phyloP scores from a whole-genome alignment of 2,113 vertebrate genomes.

The Mormyrus iriodes region DNA sequence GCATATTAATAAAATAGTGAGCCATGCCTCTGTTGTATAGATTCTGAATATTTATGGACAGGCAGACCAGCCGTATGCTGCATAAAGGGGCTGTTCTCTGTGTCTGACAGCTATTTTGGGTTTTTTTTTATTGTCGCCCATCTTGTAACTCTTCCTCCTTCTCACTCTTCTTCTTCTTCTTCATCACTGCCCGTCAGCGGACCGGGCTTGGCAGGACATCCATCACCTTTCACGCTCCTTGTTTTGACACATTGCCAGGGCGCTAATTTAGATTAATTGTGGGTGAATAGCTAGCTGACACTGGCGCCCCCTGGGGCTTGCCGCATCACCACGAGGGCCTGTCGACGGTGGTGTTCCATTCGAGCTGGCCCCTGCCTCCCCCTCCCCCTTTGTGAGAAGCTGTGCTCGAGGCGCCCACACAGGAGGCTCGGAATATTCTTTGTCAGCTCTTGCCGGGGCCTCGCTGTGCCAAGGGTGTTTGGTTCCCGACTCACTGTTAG shows the following conservation, averaged over 20 bases:
- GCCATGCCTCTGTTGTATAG: background rate
- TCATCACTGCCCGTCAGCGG: slow-evolving; percentile 38
- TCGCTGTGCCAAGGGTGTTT: slow-evolving; percentile 33
- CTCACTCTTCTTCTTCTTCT: background rate
- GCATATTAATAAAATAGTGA: background rate
- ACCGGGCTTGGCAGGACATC: slow-evolving; percentile 43
- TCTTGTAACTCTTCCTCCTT: background rate
- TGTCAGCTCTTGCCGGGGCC: slow-evolving; percentile 9
- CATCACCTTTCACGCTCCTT: slow-evolving; percentile 60
- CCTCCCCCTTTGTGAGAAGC: background rate
- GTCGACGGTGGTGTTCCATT: background rate
- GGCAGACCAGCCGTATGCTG: background rate
- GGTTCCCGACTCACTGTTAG: slow-evolving; percentile 56
- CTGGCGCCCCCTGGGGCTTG: background rate
- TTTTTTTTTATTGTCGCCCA: background rate
- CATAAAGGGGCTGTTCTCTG: background rate
- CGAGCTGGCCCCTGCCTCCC: background rate
- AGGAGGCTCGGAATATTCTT: background rate
- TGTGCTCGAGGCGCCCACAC: background rate
- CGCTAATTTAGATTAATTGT: slow-evolving; percentile 70
- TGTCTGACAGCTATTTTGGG: background rate
- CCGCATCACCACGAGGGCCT: slow-evolving; percentile 2
- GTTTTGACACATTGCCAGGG: slow-evolving; percentile 68
- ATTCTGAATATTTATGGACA: background rate
- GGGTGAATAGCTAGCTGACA: slow-evolving; percentile 44